Conservation (phyloP, 2,888 invertebrate species). For the Tuta absoluta region DNA sequence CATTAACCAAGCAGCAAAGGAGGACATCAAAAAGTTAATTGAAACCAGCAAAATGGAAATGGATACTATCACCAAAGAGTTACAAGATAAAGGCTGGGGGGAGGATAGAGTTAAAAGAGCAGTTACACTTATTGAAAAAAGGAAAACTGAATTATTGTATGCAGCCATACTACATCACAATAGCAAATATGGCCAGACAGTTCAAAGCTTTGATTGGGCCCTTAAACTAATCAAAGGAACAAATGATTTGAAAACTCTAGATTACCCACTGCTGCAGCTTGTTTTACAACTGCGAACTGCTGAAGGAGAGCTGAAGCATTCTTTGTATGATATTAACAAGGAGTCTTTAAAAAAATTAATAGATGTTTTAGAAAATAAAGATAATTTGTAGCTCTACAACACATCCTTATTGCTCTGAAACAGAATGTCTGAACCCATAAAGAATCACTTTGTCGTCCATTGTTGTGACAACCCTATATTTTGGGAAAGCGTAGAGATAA, state of each 20-base stretch:
- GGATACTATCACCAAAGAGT: conserved; percentile 38
- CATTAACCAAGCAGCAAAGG: conserved; percentile 41
- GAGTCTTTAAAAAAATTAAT: conserved; percentile 57
- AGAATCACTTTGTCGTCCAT: no score
- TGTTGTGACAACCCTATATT: no score
- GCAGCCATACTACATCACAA: conserved; percentile 49
- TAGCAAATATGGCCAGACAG: conserved; percentile 52
- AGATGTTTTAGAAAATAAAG: conserved; percentile 48
- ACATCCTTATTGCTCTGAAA: neutral
- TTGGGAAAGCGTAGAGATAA: no score
- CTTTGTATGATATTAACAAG: conserved; percentile 58
- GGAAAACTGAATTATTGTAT: conserved; percentile 48
- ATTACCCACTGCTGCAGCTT: conserved; percentile 59
- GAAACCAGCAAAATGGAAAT: conserved; percentile 45
- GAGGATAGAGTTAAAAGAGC: conserved; percentile 45
- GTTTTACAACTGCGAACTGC: conserved; percentile 47
- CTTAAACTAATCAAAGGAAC: conserved; percentile 61
- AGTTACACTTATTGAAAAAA: conserved; percentile 41
- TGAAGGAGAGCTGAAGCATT: conserved; percentile 41
- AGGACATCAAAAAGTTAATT: conserved; percentile 49
- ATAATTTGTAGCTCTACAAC: neutral
- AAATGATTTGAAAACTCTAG: conserved; percentile 58
- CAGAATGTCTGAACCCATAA: no score
- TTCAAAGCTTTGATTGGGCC: conserved; percentile 57
- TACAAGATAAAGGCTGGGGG: conserved; percentile 44